Evolutionary conservation across 2,797 vertebrate species (phyloP).

Genomic region (Chloroceryle inda): DNA sequence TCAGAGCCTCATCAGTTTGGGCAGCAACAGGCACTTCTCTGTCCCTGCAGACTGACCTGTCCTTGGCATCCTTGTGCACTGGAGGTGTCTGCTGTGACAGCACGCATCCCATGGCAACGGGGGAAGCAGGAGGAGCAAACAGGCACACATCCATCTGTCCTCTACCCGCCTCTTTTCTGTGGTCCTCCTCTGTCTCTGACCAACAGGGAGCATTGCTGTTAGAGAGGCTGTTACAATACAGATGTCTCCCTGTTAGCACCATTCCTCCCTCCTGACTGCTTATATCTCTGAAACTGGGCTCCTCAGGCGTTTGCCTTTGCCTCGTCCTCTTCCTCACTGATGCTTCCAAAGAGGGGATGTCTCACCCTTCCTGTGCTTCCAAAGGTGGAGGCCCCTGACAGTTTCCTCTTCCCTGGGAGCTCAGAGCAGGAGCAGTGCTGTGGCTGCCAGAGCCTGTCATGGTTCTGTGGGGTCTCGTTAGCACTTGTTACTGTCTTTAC

Average conservation of each 20-base stretch:
- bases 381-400: background rate
- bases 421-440: accelerated
- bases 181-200: background rate
- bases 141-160: accelerated
- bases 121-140: background rate
- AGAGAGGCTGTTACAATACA: background rate
- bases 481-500: background rate
- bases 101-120: accelerated
- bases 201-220: accelerated
- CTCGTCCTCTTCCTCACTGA: background rate
- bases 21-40: background rate
- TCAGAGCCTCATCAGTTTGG: background rate
- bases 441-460: background rate
- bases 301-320: background rate
- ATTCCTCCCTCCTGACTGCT: background rate
- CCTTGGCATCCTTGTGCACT: background rate
- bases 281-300: background rate
- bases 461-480: background rate
- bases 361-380: background rate
- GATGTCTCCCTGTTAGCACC: background rate
- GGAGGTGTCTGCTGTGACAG: background rate
- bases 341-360: background rate
- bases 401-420: background rate
- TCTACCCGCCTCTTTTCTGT: background rate
- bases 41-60: background rate